phyloP scores from a whole-genome alignment of 1,140 invertebrate species.

The Planococcus citri region DNA sequence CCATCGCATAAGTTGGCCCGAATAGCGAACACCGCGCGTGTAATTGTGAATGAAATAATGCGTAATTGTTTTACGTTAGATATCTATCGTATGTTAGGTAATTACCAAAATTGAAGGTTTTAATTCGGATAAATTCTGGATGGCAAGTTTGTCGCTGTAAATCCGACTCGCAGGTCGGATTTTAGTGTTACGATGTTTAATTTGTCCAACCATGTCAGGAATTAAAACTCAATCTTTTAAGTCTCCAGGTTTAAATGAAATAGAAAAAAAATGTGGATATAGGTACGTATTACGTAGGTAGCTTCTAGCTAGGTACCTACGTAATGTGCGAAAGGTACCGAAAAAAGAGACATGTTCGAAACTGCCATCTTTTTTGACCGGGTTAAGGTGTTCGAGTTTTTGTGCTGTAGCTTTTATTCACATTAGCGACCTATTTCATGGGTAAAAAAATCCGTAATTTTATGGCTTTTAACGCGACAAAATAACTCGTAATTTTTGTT shows the following conservation, averaged over 20 bases:
- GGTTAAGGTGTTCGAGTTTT: too few relatives aligned
- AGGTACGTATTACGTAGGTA: too few relatives aligned
- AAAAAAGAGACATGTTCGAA: too few relatives aligned
- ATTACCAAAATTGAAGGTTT: neutral
- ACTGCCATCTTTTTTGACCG: too few relatives aligned
- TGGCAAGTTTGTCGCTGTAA: neutral
- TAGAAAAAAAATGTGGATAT: neutral
- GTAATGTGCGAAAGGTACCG: too few relatives aligned
- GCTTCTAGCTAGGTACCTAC: too few relatives aligned
- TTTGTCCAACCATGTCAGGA: neutral
- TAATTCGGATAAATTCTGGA: neutral
- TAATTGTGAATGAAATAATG: neutral
- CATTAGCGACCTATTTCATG: too few relatives aligned
- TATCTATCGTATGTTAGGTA: neutral
- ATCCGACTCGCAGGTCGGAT: neutral
- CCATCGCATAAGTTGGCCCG: neutral
- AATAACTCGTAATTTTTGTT: too few relatives aligned
- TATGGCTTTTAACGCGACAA: too few relatives aligned
- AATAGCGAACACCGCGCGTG: neutral
- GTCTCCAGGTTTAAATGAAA: neutral
- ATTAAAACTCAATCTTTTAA: neutral
- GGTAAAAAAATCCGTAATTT: too few relatives aligned
- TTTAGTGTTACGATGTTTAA: neutral
- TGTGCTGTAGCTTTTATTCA: too few relatives aligned
- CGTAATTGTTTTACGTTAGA: neutral